phyloP scores from a whole-genome alignment of 1,140 invertebrate genomes.

The honey bee (Apis mellifera) region Amel_HAv3.1 CM009942.2:9904001-9904500 shows the following conservation, averaged over 20 bases:
- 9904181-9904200: background rate
- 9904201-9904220: background rate
- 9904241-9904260: conserved; percentile 1
- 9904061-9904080: conserved; percentile 70
- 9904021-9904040: background rate
- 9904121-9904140: conserved; percentile 54
- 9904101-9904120: conserved; percentile 60
- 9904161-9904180: conserved; percentile 2
- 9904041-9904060: conserved; percentile 45
- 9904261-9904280: conserved; percentile 28
- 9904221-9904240: background rate
- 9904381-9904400: conserved; percentile 10
- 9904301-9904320: background rate
- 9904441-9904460: conserved; percentile 25
- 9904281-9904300: background rate
- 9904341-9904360: background rate
- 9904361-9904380: background rate
- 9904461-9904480: conserved; percentile 39
- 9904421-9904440: background rate
- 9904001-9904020: background rate
- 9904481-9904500: background rate
- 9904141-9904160: conserved; percentile 17
- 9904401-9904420: background rate
- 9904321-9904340: conserved; percentile 8
- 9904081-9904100: conserved; percentile 66